A percentile compares a stretch with the other conserved stretches of the same genome.
phyloP scores from a whole-genome alignment of 2,113 vertebrate genomes.

The Mellivora capensis region DNA sequence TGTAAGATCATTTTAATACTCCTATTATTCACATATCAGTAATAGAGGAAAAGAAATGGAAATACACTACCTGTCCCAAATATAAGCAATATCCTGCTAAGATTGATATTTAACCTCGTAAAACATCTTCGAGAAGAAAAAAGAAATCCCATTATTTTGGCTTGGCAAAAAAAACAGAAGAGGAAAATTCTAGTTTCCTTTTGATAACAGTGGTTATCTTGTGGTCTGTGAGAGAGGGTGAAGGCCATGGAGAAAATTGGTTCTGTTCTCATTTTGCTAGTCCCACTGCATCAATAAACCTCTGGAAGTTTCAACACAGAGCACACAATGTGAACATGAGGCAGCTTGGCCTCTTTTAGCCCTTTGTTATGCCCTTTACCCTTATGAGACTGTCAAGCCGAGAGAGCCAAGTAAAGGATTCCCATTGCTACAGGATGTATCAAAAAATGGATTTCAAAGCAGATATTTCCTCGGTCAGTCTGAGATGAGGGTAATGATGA shows the following conservation, averaged over 20 bases:
- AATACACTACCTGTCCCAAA: constrained; percentile 38
- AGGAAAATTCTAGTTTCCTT: constrained; percentile 66
- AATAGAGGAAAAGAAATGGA: constrained; percentile 26
- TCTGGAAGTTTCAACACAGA: constrained; percentile 64
- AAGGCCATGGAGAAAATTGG: constrained; percentile 74
- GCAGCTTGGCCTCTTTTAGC: constrained; percentile 71
- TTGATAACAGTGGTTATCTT: constrained; percentile 57
- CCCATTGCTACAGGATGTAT: constrained; percentile 44
- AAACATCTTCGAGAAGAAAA: constrained; percentile 53
- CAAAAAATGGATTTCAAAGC: constrained; percentile 67
- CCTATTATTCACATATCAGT: constrained; percentile 7
- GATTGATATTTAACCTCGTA: constrained; percentile 40
- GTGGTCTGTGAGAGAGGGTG: constrained; percentile 72
- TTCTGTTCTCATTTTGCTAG: constrained; percentile 73
- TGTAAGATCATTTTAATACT: background rate
- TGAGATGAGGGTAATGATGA: background rate
- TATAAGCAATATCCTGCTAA: constrained; percentile 21
- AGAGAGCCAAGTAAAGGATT: constrained; percentile 45
- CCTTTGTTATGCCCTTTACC: constrained; percentile 69
- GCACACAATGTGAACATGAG: constrained; percentile 44
- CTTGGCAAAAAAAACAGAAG: constrained; percentile 61
- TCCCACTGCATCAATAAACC: constrained; percentile 44
- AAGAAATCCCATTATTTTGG: constrained; percentile 62
- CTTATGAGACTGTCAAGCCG: constrained; percentile 59
- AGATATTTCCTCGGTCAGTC: background rate